Conservation (phyloP, 2,113 vertebrate genomes). For the Hystrix brachyura region DNA sequence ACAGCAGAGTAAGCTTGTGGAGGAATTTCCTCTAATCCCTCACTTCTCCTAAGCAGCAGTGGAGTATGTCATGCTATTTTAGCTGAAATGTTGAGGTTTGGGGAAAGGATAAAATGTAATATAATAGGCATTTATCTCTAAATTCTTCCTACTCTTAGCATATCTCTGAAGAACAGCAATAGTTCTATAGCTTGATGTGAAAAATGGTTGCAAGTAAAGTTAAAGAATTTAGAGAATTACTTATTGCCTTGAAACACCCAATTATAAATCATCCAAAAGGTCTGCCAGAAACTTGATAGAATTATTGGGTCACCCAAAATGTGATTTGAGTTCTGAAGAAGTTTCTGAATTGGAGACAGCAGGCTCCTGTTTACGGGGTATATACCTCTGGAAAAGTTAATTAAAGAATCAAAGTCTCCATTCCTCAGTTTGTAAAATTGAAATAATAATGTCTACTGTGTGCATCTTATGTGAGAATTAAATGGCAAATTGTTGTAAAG, state of each 20-base stretch:
- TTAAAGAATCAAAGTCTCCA: neutral
- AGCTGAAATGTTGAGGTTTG: conserved; percentile 47
- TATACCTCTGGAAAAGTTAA: conserved; percentile 22
- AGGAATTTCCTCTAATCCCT: conserved; percentile 41
- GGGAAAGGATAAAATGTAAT: conserved; percentile 40
- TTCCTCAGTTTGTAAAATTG: neutral
- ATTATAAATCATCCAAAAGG: conserved; percentile 35
- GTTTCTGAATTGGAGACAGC: neutral
- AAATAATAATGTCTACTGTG: neutral
- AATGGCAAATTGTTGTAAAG: neutral
- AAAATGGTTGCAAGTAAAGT: neutral
- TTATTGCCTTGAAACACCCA: conserved; percentile 52
- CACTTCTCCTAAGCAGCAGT: conserved; percentile 36
- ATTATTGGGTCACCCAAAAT: conserved; percentile 1
- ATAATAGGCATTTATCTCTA: conserved; percentile 60
- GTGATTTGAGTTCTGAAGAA: neutral
- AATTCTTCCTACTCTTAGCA: conserved; percentile 51
- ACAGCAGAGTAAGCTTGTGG: conserved; percentile 1
- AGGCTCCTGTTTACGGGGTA: neutral
- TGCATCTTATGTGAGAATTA: neutral
- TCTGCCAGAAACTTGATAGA: conserved; percentile 19
- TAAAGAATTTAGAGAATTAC: conserved; percentile 48
- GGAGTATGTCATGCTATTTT: neutral
- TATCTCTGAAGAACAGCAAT: conserved; percentile 39
- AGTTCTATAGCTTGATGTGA: neutral